Base-by-base conservation (phyloP, 1,140 invertebrate genomes). In the Zaprionus africanus region DNA sequence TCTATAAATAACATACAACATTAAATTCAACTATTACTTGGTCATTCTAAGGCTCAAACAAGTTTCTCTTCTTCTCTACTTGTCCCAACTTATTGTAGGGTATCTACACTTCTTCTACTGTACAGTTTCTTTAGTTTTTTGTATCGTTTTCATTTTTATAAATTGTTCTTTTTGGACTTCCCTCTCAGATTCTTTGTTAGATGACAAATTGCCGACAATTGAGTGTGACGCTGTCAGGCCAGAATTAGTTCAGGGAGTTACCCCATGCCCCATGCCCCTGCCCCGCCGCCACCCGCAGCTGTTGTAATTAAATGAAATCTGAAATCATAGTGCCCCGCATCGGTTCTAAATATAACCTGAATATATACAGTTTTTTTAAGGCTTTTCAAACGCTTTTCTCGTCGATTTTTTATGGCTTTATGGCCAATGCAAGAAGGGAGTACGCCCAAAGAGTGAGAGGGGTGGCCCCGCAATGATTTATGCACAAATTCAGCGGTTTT, bases 191-290 rank as follows among this genome's bases (percentile, higher is more conserved):
- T 61, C 36, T 54, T 64, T 64, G 15, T 67, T 61, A 31, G 38
- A 51, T 78, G 78, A 80, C 78, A 80, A 80, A 80, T 80, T 78
- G 56, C 60, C 63, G 69, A 38, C 68, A 79, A 77, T 79, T 76
- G 68, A 75, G 66, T 70, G 72, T 70, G 65, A 75, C 66, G 76
- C 43, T 53, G 17, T 61, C 31, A 65, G 36, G 22, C 26, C 28
- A 19, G 46, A 69, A 57, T 68, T 75, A 64, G 43, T 43, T 9
- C 26, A 24, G 41, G 28, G 7, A 41, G 19, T 58, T 54, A 17
- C 26, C 28, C 38, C 11, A 28, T 51, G n/a, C 28, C 31, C n/a
- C 46, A n/a, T 15, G 19, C 36, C 17, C 34, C 26, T 15, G 19
- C 26, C 17, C 34, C 26, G 12, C 17, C 31, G 15, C 46, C 15